Percentiles rank a stretch among this genome's conserved stretches.
Conservation (phyloP, 1,140 invertebrate species). For the Cydia fagiglandana region DNA sequence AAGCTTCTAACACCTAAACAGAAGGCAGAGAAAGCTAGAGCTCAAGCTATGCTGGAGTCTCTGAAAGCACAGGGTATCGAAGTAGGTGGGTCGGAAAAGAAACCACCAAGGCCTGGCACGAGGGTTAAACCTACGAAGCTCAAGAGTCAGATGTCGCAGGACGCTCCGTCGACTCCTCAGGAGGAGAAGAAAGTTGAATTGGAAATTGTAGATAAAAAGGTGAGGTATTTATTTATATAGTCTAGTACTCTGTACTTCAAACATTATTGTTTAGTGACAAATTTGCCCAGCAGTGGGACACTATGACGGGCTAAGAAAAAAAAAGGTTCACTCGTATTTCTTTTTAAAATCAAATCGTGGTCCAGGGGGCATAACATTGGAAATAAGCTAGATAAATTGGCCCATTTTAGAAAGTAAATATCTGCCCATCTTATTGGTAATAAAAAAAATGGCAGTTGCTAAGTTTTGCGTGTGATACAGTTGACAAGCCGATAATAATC, state of each 20-base stretch:
- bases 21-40: conserved; percentile 91
- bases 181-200: conserved; percentile 80
- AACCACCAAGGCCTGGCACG: conserved; percentile 84
- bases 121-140: conserved; percentile 87
- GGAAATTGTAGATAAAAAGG: conserved; percentile 80
- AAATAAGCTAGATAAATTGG: no score
- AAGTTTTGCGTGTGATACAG: no score
- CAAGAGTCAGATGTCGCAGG: conserved; percentile 81
- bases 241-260: not conserved
- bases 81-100: conserved; percentile 80
- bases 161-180: conserved; percentile 70
- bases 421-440: not conserved
- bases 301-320: no score
- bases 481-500: no score
- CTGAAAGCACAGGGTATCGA: conserved; percentile 92
- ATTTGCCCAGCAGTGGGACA: no score
- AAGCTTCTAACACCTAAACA: conserved; percentile 96
- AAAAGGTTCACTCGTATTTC: no score
- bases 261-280: no score
- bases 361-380: no score
- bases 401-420: not conserved
- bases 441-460: not conserved
- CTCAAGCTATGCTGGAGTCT: conserved; percentile 92
- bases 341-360: no score
- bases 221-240: conserved; percentile 39